These are phyloP conservation scores for Loxodonta africana DNA, from an alignment of 2,113 vertebrate species.

Conservation along the genomic window DNA sequence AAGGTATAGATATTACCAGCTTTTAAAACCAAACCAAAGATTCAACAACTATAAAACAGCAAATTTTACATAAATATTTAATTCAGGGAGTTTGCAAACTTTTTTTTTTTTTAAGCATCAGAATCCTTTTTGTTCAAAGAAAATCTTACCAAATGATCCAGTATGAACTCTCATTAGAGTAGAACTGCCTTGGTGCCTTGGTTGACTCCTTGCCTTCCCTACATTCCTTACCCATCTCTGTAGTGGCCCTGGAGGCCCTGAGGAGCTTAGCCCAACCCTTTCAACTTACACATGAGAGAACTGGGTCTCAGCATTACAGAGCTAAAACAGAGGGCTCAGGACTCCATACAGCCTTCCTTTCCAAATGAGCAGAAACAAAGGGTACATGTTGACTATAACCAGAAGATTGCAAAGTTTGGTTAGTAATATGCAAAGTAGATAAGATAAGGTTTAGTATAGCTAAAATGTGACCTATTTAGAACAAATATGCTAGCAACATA, in stretches of 20 bases:
- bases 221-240: neutral
- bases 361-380: neutral
- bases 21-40: slow-evolving; percentile 11
- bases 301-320: neutral
- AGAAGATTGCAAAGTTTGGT: neutral
- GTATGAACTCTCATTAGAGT: neutral
- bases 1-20: neutral
- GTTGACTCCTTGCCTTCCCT: neutral
- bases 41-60: neutral
- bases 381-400: neutral
- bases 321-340: neutral
- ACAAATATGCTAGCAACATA: neutral
- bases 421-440: neutral
- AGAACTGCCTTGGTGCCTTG: neutral
- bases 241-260: neutral
- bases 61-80: neutral
- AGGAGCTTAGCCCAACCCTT: neutral
- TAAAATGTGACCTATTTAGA: neutral
- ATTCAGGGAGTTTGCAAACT: neutral
- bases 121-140: slow-evolving; percentile 21
- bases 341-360: neutral
- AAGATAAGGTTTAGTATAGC: neutral
- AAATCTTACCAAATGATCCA: neutral
- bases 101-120: neutral
- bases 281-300: neutral